Evolutionary conservation across 2,113 vertebrate genomes (phyloP), one percentile per base, ranked within the genome.

Genomic region (Perca schrenkii): DNA sequence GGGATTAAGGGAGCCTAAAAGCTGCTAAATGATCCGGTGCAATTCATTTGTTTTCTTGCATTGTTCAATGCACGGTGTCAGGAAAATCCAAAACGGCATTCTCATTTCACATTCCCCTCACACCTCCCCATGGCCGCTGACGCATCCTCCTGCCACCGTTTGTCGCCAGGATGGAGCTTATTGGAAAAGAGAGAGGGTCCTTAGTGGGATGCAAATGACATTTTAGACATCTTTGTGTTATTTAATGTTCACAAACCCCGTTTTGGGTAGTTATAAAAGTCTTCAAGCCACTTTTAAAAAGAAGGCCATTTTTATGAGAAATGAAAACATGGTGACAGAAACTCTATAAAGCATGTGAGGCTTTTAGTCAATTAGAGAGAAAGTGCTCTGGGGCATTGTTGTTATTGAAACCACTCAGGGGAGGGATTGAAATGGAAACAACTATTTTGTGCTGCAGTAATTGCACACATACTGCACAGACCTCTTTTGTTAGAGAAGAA

Each of bases 301-400:
- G 88, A 89, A 90, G 69, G 85, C 61, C 34, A 17, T 90, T 92
- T 95, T 95, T 95, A 95, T 87, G 87, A 94, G 94, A 95, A 93
- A 91, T 85, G 90, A 93, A 94, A 95, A 94, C 80, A 91, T 89
- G 86, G 89, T 85, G 87, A 90, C 90, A 91, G 88, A 95, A 95
- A 93, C 92, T 95, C 93, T 90, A 95, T 95, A 96, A 94, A 95
- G 90, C 82, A 87, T 85, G 86, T 80, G 82, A 93, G 85, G 94
- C 94, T 96, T 95, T 95, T 94, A 94, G 91, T 93, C 92, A 93
- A 96, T 95, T 95, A 93, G 91, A 89, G 69, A 68, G 68, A 86
- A 86, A 93, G 89, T 22, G 85, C 88, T 86, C 74, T 57, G 79
- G 78, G 82, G 71, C 83, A 83, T 86, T 93, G 88, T 92, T 93